A percentile compares a stretch with the other conserved stretches of the same genome.
Conservation (phyloP, 2,888 invertebrate genomes). For the Cordylochernes scorpioides region DNA sequence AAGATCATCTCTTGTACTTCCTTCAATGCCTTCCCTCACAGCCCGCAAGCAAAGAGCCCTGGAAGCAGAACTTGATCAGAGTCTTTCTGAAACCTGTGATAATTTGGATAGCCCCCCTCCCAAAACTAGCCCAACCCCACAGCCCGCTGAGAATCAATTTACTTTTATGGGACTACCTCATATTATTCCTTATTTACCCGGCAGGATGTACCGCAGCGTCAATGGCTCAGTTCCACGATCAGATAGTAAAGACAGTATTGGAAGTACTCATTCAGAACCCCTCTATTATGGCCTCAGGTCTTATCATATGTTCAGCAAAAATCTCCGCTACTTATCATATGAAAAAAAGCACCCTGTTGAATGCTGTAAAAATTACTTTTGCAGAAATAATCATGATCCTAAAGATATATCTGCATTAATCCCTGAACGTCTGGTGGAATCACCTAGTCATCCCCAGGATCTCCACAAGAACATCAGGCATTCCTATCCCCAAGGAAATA, state of each 20-base stretch:
- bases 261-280: constrained; percentile 44
- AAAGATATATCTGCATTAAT: too few relatives aligned
- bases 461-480: too few relatives aligned
- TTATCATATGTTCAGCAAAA: too few relatives aligned
- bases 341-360: too few relatives aligned
- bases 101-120: constrained; percentile 41
- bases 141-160: constrained; percentile 8
- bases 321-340: too few relatives aligned
- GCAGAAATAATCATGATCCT: too few relatives aligned
- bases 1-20: too few relatives aligned
- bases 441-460: too few relatives aligned
- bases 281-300: too few relatives aligned
- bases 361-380: too few relatives aligned
- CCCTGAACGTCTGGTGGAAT: too few relatives aligned
- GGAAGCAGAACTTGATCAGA: constrained; percentile 35
- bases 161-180: background rate
- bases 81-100: constrained; percentile 64
- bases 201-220: constrained; percentile 16
- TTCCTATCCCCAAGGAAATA: too few relatives aligned
- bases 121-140: constrained; percentile 21
- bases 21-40: constrained; percentile 37
- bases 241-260: constrained; percentile 51
- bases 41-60: constrained; percentile 51
- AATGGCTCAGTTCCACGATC: constrained; percentile 31
- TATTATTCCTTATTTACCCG: constrained; percentile 14